These are phyloP conservation scores for Gracilinanus agilis DNA, from an alignment of 2,113 vertebrate species.

Conservation along the genomic window DNA sequence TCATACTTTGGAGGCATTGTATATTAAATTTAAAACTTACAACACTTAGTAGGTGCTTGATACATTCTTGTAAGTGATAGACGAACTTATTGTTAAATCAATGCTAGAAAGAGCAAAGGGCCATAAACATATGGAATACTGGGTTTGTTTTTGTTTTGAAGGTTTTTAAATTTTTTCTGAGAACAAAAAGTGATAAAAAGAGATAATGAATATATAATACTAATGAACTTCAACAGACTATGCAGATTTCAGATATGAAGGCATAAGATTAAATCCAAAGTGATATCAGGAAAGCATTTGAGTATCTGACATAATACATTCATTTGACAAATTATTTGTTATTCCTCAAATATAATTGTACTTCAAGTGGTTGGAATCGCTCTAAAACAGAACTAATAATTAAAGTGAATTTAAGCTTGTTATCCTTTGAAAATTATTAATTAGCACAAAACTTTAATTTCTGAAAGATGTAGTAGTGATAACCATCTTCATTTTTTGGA, in stretches of 20 bases:
- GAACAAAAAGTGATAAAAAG: not conserved
- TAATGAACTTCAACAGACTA: not conserved
- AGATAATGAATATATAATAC: not conserved
- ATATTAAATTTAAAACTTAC: too few relatives aligned
- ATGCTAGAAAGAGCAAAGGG: not conserved
- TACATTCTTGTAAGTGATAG: not conserved
- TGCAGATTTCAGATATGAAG: not conserved
- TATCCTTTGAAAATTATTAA: conserved; percentile 48
- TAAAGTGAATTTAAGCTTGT: conserved; percentile 67
- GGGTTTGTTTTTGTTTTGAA: not conserved
- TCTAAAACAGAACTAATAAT: conserved; percentile 67
- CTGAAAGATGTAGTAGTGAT: conserved; percentile 47
- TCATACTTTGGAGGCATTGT: too few relatives aligned
- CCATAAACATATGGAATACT: not conserved
- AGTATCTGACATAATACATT: conserved; percentile 63
- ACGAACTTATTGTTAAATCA: not conserved
- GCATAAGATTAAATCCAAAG: conserved; percentile 57
- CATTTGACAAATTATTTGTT: conserved; percentile 69
- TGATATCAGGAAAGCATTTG: conserved; percentile 40
- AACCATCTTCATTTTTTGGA: not conserved
- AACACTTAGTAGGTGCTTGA: not conserved
- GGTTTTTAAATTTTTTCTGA: not conserved
- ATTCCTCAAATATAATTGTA: conserved; percentile 39
- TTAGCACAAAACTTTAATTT: conserved; percentile 54
- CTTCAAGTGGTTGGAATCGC: conserved; percentile 58